A percentile compares a stretch with the other conserved stretches of the same genome.
phyloP scores from a whole-genome alignment of 2,888 invertebrate species.

The Odontomyia ornata region DNA sequence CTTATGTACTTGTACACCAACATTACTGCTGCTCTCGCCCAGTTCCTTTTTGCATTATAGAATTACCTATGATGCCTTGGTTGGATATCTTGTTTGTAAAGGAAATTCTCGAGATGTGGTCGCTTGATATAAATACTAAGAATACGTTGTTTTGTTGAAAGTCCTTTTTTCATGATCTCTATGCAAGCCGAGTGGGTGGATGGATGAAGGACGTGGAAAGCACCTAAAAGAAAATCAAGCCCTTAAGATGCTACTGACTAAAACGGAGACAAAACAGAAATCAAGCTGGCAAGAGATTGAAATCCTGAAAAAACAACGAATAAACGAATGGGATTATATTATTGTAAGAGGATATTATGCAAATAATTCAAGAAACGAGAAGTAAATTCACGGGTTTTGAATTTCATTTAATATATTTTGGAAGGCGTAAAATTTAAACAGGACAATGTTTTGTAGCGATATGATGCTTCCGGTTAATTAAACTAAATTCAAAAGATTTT shows the following conservation, averaged over 20 bases:
- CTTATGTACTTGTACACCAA: not conserved
- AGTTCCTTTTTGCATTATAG: conserved; percentile 33
- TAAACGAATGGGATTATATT: conserved; percentile 46
- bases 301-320: conserved; percentile 27
- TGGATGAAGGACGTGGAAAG: too few relatives aligned
- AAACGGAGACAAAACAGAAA: not conserved
- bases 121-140: conserved; percentile 40
- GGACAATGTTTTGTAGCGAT: not conserved
- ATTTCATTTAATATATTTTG: conserved; percentile 16
- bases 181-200: not conserved
- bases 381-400: conserved; percentile 1
- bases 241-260: conserved; percentile 31
- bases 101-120: conserved; percentile 34
- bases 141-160: conserved; percentile 30
- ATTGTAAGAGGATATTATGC: conserved; percentile 48
- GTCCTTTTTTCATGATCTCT: conserved; percentile 26
- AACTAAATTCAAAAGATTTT: not conserved
- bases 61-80: conserved; percentile 33
- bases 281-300: not conserved
- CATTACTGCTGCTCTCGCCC: not conserved
- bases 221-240: conserved; percentile 40
- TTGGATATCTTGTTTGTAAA: conserved; percentile 9
- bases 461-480: not conserved
- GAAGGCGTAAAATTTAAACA: not conserved
- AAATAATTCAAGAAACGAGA: conserved; percentile 40